These are phyloP conservation scores for Diglossa cyanea DNA, from an alignment of 2,797 vertebrate species.

Conservation along the genomic window DNA sequence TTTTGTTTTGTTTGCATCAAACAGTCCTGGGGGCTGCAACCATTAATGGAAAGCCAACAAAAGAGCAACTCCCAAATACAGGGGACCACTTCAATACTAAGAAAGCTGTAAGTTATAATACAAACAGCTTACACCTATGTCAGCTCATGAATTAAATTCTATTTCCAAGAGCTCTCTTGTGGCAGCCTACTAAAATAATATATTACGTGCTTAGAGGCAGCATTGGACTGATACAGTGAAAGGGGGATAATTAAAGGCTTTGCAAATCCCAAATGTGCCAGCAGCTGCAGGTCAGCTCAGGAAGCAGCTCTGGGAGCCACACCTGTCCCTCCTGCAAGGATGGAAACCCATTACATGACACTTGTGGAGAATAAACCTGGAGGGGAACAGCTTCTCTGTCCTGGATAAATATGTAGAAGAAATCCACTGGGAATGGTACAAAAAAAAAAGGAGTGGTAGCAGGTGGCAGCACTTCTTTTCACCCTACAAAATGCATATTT, in stretches of 20 bases:
- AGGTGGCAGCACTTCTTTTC: slow-evolving; percentile 48
- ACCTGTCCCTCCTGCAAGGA: not conserved
- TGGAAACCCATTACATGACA: not conserved
- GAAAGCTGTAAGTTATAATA: not conserved
- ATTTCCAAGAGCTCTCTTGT: not conserved
- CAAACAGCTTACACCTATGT: slow-evolving; percentile 4
- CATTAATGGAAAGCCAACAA: not conserved
- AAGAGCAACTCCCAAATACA: not conserved
- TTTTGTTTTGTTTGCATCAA: not conserved
- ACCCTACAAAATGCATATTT: slow-evolving; percentile 33
- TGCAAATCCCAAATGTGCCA: not conserved
- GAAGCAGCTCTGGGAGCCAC: not conserved
- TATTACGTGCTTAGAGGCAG: not conserved
- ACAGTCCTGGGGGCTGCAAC: not conserved
- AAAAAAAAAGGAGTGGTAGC: not conserved
- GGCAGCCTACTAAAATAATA: not conserved
- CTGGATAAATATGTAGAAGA: not conserved
- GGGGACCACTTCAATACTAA: not conserved
- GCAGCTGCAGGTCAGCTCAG: not conserved
- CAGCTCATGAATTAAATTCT: slow-evolving; percentile 5
- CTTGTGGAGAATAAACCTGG: slow-evolving; percentile 9
- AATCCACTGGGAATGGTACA: not conserved
- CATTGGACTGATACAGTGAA: not conserved
- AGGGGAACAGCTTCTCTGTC: not conserved
- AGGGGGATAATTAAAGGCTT: slow-evolving; percentile 34